Evolutionary conservation across 2,888 invertebrate genomes (phyloP).

Genomic region (Fabriciana adippe): DNA sequence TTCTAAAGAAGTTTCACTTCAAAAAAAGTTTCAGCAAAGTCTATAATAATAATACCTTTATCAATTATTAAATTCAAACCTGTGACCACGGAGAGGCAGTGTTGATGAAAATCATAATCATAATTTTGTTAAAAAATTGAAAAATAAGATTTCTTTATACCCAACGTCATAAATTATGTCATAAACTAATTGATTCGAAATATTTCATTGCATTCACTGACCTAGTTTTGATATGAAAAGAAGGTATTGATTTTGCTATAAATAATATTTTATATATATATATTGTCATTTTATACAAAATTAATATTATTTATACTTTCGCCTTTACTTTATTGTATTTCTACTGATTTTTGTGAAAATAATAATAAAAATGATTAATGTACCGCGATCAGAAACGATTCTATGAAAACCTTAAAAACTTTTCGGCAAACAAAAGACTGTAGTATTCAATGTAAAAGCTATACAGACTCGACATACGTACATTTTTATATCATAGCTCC

Average conservation of each 20-base stretch:
- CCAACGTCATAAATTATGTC: constrained; percentile 10
- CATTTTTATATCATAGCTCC: constrained; percentile 24
- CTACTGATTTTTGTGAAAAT: too few relatives aligned
- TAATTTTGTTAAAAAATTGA: background rate
- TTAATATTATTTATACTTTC: background rate
- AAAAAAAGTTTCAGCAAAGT: too few relatives aligned
- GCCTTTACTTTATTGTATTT: too few relatives aligned
- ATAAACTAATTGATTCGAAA: constrained; percentile 22
- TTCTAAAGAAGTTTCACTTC: too few relatives aligned
- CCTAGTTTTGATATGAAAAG: constrained; percentile 15
- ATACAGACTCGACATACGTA: constrained; percentile 7
- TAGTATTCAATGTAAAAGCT: constrained; percentile 8
- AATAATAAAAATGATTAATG: too few relatives aligned
- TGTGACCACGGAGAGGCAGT: too few relatives aligned
- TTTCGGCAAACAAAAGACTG: background rate
- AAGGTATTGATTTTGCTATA: background rate
- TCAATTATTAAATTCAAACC: too few relatives aligned
- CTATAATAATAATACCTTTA: too few relatives aligned
- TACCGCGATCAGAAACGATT: too few relatives aligned
- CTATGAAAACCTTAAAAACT: background rate
- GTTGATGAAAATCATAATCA: too few relatives aligned
- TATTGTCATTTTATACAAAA: background rate
- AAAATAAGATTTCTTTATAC: constrained; percentile 1
- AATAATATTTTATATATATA: constrained; percentile 4
- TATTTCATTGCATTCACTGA: constrained; percentile 17